Base-by-base conservation (phyloP, 2,888 invertebrate species). In the Dryococelus australis region DNA sequence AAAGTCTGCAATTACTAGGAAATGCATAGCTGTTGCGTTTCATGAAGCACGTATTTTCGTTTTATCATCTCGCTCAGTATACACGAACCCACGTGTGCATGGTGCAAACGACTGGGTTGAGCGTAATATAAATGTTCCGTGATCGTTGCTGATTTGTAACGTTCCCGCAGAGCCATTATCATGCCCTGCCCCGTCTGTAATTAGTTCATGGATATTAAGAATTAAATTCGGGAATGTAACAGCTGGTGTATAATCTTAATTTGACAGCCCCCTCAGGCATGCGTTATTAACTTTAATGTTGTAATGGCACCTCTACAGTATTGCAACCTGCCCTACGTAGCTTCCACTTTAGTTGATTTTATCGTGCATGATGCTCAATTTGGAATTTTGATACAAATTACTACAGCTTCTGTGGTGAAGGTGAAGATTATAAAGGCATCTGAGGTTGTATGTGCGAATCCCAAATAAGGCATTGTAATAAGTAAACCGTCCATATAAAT, bases 241-340 rank as follows among this genome's bases (percentile, higher is more conserved):
- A 65, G 65, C 65, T 65, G 65, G n/a, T 65, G 65, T 65, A 24
- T n/a, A 65, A 65, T n/a, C 65, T n/a, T 65, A 65, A 65, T 65
- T 65, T 65, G 65, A 24, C n/a, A 65, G 65, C 65, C n/a, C 65
- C n/a, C 8, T 65, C 20, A 1, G n/a, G 24, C 65, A 24, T 65
- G 65, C 24, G 65, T 65, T 65, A 65, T n/a, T 65, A 65, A 65
- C 65, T 65, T 0, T 20, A 65, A 65, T 65, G 65, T 24, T 65
- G 13, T 65, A 65, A 65, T 65, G 65, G 65, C 65, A 65, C 65
- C n/a, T 65, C n/a, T 65, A 65, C 6, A 8, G 65, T 65, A 65
- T 65, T 65, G n/a, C n/a, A 24, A 24, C 65, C 0, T 12, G 65
- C 20, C 65, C 24, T 16, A 8, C 20, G n/a, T 65, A 65, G 65